phyloP scores from a whole-genome alignment of 2,888 invertebrate genomes.

The Bugula neritina region DNA sequence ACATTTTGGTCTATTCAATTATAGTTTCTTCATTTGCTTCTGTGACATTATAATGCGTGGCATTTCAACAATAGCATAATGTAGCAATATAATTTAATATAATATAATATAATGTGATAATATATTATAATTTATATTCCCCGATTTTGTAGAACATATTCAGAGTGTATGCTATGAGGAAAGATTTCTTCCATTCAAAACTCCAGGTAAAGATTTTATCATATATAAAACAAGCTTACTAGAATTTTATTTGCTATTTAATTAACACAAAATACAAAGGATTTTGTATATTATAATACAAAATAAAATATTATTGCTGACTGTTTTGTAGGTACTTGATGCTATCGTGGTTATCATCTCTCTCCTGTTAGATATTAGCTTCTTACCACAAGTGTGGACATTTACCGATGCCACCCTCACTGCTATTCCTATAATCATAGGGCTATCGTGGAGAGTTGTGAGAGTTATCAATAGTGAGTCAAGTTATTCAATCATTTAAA shows the following conservation, averaged over 20 bases:
- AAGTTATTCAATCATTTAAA: too few species aligned
- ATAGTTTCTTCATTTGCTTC: too few species aligned
- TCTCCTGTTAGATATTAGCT: not conserved
- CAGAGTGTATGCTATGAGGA: conserved; percentile 17
- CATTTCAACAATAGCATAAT: too few species aligned
- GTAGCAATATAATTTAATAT: too few species aligned
- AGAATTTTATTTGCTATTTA: not conserved
- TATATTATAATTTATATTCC: too few species aligned
- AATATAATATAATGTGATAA: too few species aligned
- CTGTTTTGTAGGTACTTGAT: not conserved
- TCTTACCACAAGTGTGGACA: conserved; percentile 22
- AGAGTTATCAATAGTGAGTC: conserved; percentile 24
- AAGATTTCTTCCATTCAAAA: conserved; percentile 22
- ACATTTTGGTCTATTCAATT: too few species aligned
- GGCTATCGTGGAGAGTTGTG: conserved; percentile 13
- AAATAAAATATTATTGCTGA: not conserved
- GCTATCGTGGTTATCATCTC: conserved; percentile 21
- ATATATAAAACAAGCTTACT: too few species aligned
- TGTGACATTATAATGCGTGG: too few species aligned
- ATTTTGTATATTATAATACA: not conserved
- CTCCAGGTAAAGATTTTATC: conserved; percentile 6
- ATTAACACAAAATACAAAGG: not conserved
- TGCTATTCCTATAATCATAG: conserved; percentile 23
- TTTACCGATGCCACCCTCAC: conserved; percentile 23
- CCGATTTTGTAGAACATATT: conserved; percentile 16